Percentiles rank a stretch among this genome's conserved stretches.
Conservation (phyloP, 1,140 invertebrate genomes). For the Hycleus phaleratus region DNA sequence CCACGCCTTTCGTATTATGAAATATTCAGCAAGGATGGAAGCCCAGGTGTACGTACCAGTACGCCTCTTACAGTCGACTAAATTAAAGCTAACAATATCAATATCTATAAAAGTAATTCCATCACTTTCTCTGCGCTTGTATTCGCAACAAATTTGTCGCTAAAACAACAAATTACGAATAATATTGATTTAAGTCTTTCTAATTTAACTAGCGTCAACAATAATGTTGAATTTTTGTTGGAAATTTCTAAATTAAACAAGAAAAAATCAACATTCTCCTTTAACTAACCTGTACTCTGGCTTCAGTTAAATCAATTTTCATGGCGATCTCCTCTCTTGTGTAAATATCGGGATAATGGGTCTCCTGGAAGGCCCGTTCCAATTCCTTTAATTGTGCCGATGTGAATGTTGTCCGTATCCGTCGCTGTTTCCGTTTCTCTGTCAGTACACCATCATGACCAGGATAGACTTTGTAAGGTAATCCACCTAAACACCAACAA, state of each 20-base stretch:
- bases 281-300: constrained; percentile 87
- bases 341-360: constrained; percentile 98
- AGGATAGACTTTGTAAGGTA: constrained; percentile 82
- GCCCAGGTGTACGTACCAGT: constrained; percentile 22
- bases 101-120: constrained; percentile 30
- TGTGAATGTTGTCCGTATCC: constrained; percentile 95
- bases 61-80: constrained; percentile 20
- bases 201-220: too few species aligned
- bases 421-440: constrained; percentile 84
- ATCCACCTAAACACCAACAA: constrained; percentile 52
- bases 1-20: constrained; percentile 17
- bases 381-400: constrained; percentile 93
- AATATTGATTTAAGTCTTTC: too few species aligned
- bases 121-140: constrained; percentile 12
- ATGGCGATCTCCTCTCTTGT: constrained; percentile 98
- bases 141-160: too few species aligned
- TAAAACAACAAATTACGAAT: too few species aligned
- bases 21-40: constrained; percentile 24
- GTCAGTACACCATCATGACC: constrained; percentile 75
- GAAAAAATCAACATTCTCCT: not conserved
- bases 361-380: constrained; percentile 93
- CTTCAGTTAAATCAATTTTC: constrained; percentile 97
- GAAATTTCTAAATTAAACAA: too few species aligned
- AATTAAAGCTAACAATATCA: constrained; percentile 30
- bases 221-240: too few species aligned